Conservation (phyloP, 1,140 invertebrate species). For the Bradysia coprophila region DNA sequence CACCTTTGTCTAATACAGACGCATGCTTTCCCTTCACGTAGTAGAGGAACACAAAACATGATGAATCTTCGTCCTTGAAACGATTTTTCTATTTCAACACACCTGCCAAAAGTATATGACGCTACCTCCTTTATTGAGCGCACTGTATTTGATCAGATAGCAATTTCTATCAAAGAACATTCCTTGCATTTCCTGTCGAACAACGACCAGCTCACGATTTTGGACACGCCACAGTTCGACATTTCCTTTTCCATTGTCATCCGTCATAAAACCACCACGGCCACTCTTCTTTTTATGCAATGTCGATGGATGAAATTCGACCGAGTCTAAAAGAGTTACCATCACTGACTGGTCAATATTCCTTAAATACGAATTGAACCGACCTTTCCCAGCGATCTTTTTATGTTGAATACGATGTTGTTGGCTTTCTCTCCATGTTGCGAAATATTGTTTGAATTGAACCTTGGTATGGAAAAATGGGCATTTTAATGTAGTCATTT, state of each 20-base stretch:
- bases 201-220: constrained; percentile 33
- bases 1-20: constrained; percentile 36
- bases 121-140: constrained; percentile 28
- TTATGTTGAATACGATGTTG: constrained; percentile 34
- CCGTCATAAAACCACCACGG: constrained; percentile 39
- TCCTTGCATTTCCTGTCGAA: constrained; percentile 34
- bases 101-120: constrained; percentile 64
- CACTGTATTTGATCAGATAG: constrained; percentile 58
- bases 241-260: constrained; percentile 42
- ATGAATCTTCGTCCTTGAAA: too few relatives aligned
- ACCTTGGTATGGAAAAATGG: too few relatives aligned
- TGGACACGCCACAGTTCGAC: constrained; percentile 31
- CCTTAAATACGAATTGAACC: constrained; percentile 29
- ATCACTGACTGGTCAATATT: constrained; percentile 14
- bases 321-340: constrained; percentile 15
- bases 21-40: constrained; percentile 38
- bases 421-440: constrained; percentile 44
- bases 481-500: too few relatives aligned
- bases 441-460: constrained; percentile 62
- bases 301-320: constrained; percentile 15
- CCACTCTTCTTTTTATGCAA: constrained; percentile 22
- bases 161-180: constrained; percentile 59
- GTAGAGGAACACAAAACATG: too few relatives aligned
- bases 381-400: too few relatives aligned
- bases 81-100: too few relatives aligned